Conservation (phyloP, 2,113 vertebrate genomes). For the Megaceryle maxima region DNA sequence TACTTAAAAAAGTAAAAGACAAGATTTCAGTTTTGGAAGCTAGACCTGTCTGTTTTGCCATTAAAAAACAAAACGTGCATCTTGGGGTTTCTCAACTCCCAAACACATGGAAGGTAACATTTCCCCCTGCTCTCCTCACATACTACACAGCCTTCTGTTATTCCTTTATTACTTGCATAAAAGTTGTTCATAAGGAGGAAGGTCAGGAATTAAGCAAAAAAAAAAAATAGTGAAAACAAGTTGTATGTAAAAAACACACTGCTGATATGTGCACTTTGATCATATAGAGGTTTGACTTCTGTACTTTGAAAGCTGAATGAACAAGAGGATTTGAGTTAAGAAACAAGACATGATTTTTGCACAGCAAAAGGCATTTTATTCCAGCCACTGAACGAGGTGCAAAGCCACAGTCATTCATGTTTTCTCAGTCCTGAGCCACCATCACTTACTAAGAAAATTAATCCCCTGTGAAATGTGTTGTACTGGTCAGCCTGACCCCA, state of each 20-base stretch:
- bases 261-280: neutral
- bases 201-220: neutral
- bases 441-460: neutral
- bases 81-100: neutral
- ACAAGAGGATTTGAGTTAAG: neutral
- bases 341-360: neutral
- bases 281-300: neutral
- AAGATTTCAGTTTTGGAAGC: neutral
- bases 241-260: neutral
- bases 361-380: neutral
- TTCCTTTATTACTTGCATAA: neutral
- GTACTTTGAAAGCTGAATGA: neutral
- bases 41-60: neutral
- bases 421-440: neutral
- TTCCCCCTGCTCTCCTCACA: neutral
- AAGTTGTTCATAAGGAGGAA: neutral
- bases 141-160: neutral
- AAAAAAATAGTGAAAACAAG: too few species aligned
- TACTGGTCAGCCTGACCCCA: too few species aligned
- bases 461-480: neutral
- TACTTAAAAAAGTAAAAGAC: neutral
- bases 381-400: neutral
- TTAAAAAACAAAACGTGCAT: neutral
- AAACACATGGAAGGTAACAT: accelerated
- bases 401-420: neutral